phyloP scores from a whole-genome alignment of 2,113 vertebrate species.

The Excalfactoria chinensis region DNA sequence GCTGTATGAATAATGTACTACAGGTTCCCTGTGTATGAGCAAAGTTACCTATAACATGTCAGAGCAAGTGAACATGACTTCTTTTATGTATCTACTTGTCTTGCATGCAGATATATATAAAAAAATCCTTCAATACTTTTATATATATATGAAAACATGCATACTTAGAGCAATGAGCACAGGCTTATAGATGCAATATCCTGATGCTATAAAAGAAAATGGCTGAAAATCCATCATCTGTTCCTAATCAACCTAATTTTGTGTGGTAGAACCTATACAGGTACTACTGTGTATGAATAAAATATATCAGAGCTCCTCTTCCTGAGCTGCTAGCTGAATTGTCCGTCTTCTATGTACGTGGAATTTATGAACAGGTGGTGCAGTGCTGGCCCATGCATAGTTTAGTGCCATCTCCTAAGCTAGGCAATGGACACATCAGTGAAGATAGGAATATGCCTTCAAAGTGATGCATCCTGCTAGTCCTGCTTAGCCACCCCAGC shows the following conservation, averaged over 20 bases:
- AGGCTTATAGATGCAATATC: slow-evolving; percentile 74
- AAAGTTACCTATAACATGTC: slow-evolving; percentile 56
- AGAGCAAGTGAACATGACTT: slow-evolving; percentile 56
- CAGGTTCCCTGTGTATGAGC: slow-evolving; percentile 29
- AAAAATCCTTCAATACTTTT: slow-evolving; percentile 38
- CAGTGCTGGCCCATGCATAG: not conserved
- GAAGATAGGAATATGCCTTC: not conserved
- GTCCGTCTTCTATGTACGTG: not conserved
- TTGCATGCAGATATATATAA: slow-evolving; percentile 69
- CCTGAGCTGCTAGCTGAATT: not conserved
- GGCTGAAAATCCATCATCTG: slow-evolving; percentile 15
- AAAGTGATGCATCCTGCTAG: not conserved
- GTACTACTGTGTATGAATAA: not conserved
- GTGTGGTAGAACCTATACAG: not conserved
- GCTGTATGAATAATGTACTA: slow-evolving; percentile 41
- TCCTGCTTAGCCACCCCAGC: not conserved
- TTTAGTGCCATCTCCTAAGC: not conserved
- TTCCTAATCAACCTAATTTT: not conserved
- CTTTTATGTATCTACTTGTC: slow-evolving; percentile 38
- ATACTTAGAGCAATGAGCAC: slow-evolving; percentile 53
- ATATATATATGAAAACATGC: slow-evolving; percentile 50
- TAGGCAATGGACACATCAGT: fast-evolving
- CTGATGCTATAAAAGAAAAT: slow-evolving; percentile 71
- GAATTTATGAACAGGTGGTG: not conserved
- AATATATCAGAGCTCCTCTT: not conserved